phyloP scores from a whole-genome alignment of 1,140 invertebrate genomes.

The Drosophila obscura region DNA sequence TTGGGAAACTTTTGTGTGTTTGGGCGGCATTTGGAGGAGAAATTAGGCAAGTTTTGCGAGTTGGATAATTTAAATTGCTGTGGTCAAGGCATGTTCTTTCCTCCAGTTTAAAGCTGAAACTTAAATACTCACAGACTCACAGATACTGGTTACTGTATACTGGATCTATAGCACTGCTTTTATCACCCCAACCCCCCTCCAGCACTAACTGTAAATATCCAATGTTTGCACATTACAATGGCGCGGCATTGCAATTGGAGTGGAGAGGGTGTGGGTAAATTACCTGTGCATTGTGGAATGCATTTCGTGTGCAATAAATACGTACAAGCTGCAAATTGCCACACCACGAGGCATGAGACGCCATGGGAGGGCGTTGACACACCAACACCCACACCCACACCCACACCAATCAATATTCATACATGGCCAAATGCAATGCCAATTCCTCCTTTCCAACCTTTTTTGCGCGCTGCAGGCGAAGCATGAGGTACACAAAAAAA shows the following conservation, averaged over 20 bases:
- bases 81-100: slow-evolving; percentile 9
- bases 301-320: slow-evolving; percentile 64
- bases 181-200: background rate
- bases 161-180: background rate
- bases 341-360: slow-evolving; percentile 33
- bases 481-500: slow-evolving; percentile 29
- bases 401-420: slow-evolving; percentile 25
- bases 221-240: slow-evolving; percentile 11
- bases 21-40: slow-evolving; percentile 7
- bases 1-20: slow-evolving; percentile 44
- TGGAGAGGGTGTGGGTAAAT: slow-evolving; percentile 23
- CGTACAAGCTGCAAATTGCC: slow-evolving; percentile 48
- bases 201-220: slow-evolving; percentile 7
- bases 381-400: slow-evolving; percentile 4
- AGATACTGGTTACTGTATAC: too few species aligned
- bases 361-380: slow-evolving; percentile 25
- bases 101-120: too few species aligned
- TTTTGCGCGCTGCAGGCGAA: slow-evolving; percentile 46
- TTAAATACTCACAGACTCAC: too few species aligned
- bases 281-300: slow-evolving; percentile 55
- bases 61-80: slow-evolving; percentile 20
- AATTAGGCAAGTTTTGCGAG: slow-evolving; percentile 23
- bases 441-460: slow-evolving; percentile 49
- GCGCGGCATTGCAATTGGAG: slow-evolving; percentile 18
- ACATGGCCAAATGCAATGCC: slow-evolving; percentile 52